Base-by-base conservation (phyloP, 2,888 invertebrate genomes). In the Microctonus hyperodae region DNA sequence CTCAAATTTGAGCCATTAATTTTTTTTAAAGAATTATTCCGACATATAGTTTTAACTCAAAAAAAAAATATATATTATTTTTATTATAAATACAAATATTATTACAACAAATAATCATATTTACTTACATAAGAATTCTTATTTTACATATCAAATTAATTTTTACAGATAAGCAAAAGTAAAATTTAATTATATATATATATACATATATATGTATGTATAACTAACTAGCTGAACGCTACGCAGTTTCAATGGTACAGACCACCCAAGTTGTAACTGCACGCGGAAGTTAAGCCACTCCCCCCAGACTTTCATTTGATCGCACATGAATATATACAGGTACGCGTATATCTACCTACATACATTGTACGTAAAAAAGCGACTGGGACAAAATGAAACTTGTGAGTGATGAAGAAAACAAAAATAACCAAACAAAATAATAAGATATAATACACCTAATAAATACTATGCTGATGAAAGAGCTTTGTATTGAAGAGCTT, bases 231-330 rank as follows among this genome's bases (percentile, higher is more conserved):
- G 16, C 1, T 53, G 28, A 55, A 55, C 7, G 28, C 31, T 7
- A 28, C 31, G 23, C 16, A 59, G 44, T 28, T 25, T 37, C 59
- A 25, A 55, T 64, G 63, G 44, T 64, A 63, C 65, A 68, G 78
- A 78, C 78, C 78, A 78, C 78, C 78, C 78, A 78, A 70, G 74
- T 68, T 61, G 71, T 72, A 68, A 71, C 73, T 70, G 63, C 68
- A 76, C 73, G 76, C 78, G 79, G 76, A 78, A 78, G 78, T 78
- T 74, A 71, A 71, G 73, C 75, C 72, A 74, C 72, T 75, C 71
- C 50, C 60, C 66, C 65, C n/a, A 55, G 59, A 44, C 67, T 58
- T n/a, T n/a, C 64, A 50, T 50, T 50, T 60, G 20, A 23, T 20
- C 58, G 37, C 7, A 35, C 58, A 40, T 37, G 35, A 37, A 58